These are phyloP conservation scores for Carduelis carduelis DNA, from an alignment of 2,797 vertebrate genomes.

Conservation along the genomic window DNA sequence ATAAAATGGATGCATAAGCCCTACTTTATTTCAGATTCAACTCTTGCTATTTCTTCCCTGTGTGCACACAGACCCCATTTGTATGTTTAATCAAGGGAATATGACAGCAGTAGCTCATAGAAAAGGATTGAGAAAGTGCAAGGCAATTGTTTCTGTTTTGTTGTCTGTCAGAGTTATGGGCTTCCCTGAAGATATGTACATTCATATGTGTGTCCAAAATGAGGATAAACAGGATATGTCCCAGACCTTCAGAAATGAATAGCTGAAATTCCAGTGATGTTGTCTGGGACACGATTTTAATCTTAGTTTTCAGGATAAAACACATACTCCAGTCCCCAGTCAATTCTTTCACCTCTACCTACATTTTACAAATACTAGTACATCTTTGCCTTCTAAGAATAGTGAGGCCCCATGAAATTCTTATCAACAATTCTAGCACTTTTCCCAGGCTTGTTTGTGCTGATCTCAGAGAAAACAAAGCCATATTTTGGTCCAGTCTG, in stretches of 20 bases:
- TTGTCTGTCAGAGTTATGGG: background rate
- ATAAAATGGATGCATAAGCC: background rate
- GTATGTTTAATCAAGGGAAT: background rate
- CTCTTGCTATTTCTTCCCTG: background rate
- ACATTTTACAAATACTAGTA: background rate
- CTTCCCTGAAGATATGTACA: background rate
- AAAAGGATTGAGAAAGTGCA: background rate
- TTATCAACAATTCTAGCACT: background rate
- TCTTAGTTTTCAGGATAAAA: background rate
- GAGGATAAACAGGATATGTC: background rate
- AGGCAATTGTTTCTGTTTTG: background rate
- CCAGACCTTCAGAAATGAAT: background rate
- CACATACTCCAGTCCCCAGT: background rate
- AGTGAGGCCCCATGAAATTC: background rate
- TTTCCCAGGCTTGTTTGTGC: background rate
- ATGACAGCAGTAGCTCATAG: background rate
- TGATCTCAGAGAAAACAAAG: background rate
- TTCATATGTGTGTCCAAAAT: background rate
- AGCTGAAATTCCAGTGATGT: background rate
- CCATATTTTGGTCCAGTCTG: background rate
- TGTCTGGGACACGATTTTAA: background rate
- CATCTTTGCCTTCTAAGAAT: background rate
- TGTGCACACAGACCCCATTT: background rate
- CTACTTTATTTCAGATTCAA: background rate
- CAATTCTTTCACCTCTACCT: background rate